Evolutionary conservation across 2,797 vertebrate genomes (phyloP).

Genomic region (Pteronotus mesoamericanus): DNA sequence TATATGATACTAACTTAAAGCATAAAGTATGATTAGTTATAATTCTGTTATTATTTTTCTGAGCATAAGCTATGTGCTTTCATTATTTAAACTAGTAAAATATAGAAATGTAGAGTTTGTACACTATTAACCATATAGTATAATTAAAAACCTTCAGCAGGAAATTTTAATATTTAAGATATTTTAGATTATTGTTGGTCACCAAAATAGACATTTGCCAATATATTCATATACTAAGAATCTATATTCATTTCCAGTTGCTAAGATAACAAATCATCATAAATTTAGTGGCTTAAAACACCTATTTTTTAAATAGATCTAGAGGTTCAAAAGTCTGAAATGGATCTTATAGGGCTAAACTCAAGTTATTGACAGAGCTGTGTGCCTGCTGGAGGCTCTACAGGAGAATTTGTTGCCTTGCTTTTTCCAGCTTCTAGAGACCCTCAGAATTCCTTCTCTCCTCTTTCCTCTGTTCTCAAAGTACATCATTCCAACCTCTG

Average conservation of each 20-base stretch:
- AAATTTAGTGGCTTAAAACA: neutral
- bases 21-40: constrained; percentile 10
- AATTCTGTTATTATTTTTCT: constrained; percentile 48
- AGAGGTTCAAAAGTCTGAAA: neutral
- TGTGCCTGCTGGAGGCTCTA: neutral
- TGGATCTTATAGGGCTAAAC: neutral
- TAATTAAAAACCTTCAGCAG: constrained; percentile 16
- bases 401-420: neutral
- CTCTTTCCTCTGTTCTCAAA: neutral
- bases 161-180: neutral
- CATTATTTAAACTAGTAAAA: neutral
- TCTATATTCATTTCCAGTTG: neutral
- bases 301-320: neutral
- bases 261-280: neutral
- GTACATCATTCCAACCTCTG: neutral
- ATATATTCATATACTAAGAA: neutral
- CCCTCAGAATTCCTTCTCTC: neutral
- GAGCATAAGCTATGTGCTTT: neutral
- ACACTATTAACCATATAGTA: neutral
- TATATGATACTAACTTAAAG: constrained; percentile 15
- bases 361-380: neutral
- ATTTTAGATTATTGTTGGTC: neutral
- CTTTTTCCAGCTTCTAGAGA: neutral
- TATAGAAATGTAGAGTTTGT: neutral
- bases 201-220: neutral